Conservation (phyloP, 2,888 invertebrate species). For the Bursaphelenchus okinawaensis region DNA sequence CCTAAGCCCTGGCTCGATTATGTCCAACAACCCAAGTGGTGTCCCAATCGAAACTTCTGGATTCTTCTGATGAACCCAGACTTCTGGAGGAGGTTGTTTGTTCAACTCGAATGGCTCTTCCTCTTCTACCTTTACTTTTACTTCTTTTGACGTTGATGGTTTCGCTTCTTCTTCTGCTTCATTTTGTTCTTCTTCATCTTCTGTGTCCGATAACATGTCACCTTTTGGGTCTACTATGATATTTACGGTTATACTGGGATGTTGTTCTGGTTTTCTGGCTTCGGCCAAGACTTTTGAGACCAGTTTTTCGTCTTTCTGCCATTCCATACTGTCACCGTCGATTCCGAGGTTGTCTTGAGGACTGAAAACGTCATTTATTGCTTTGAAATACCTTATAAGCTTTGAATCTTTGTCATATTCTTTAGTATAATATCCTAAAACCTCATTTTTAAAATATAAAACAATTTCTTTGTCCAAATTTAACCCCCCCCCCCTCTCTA, state of each 20-base stretch:
- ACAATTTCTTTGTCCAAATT: too few relatives aligned
- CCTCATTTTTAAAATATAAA: too few relatives aligned
- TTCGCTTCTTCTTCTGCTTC: not conserved
- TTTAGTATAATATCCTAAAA: too few relatives aligned
- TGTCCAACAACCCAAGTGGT: conserved; percentile 2
- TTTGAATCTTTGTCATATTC: too few relatives aligned
- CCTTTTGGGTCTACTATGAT: not conserved
- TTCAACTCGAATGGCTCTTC: not conserved
- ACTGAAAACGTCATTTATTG: not conserved
- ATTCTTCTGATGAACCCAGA: not conserved
- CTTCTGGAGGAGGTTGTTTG: not conserved
- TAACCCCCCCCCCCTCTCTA: too few relatives aligned
- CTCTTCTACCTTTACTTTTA: not conserved
- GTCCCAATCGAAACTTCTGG: not conserved
- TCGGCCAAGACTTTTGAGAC: not conserved
- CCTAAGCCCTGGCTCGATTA: not conserved
- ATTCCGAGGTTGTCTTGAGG: not conserved
- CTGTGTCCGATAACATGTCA: not conserved
- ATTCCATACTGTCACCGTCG: not conserved
- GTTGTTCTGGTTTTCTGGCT: not conserved
- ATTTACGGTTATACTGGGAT: not conserved
- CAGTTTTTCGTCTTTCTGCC: not conserved
- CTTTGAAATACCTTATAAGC: too few relatives aligned
- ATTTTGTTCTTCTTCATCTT: not conserved
- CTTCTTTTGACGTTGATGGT: not conserved